Evolutionary conservation across 2,797 vertebrate genomes (phyloP), one percentile per base, ranked within the genome.

Genomic region (Hapalemur alaotrensis): DNA sequence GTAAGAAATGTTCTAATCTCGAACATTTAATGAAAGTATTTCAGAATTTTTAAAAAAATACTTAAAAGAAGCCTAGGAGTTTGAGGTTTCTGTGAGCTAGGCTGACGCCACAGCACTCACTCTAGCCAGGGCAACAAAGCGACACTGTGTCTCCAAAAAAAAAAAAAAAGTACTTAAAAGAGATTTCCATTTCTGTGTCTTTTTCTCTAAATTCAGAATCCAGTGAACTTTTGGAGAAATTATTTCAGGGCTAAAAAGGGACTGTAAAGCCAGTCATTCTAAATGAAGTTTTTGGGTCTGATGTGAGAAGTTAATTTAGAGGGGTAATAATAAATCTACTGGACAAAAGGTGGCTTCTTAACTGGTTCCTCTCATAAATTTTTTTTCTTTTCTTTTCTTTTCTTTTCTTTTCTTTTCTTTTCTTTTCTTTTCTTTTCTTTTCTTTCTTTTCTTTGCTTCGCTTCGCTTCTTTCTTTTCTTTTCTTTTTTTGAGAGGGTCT

Each of bases 201-300:
- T 0, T n/a, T 95, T 85, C 65, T 92, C 15, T 95, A 76, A 89
- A 91, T 96, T 96, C 28, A 89, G 9, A 96, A 63, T 93, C 70
- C 22, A 54, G 1, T 79, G 7, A 13, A 13, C 15, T 92, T 41
- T 72, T 78, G 67, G 72, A 48, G 59, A 86, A 65, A 52, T 91
- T 88, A 50, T 41, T 18, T 30, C 32, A 91, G n/a, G 7, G 4
- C 28, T 83, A 87, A 89, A 73, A 14, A 88, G 46, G 73, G 50
- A 93, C 23, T 67, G 22, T 81, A 84, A 84, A 80, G 12, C 23
- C 30, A 79, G 41, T 84, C 28, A 61, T 86, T 1, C 13, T 76
- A 80, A 96, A 11, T 93, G 48, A 50, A 78, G 4, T 46, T 95
- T 95, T 95, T 38, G 48, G 35, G 12, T 38, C n/a, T 84, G 63